Evolutionary conservation across 2,113 vertebrate species (phyloP).

Genomic region (Oreochromis spilurus): DNA sequence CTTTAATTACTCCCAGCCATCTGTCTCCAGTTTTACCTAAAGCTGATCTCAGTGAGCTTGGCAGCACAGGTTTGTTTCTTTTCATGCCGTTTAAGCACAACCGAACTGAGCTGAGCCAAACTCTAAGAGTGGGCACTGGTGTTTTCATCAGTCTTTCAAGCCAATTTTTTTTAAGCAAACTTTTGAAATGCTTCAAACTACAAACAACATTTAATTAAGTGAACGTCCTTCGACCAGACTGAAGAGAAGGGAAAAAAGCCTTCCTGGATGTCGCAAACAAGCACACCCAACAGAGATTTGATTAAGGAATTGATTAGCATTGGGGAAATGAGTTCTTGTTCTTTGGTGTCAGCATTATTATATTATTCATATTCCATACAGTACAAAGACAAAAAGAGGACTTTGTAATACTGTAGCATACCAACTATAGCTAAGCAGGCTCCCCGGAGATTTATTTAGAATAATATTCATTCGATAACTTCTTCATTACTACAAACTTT

Average conservation of each 20-base stretch:
- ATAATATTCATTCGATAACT: neutral
- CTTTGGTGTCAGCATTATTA: neutral
- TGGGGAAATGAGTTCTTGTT: neutral
- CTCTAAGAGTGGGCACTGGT: constrained; percentile 16
- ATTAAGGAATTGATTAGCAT: constrained; percentile 21
- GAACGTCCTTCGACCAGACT: neutral
- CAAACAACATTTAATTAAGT: constrained; percentile 1
- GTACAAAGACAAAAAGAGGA: neutral
- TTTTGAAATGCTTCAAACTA: neutral
- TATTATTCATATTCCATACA: neutral
- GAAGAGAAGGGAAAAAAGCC: neutral
- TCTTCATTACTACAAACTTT: neutral
- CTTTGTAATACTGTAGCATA: neutral
- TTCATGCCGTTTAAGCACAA: constrained; percentile 19
- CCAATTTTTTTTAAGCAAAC: neutral
- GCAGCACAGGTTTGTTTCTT: constrained; percentile 30
- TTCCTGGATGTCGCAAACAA: constrained; percentile 18
- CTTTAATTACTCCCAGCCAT: constrained; percentile 54
- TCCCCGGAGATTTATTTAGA: neutral
- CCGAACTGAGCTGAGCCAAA: constrained; percentile 3
- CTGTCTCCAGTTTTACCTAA: constrained; percentile 55
- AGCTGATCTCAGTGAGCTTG: constrained; percentile 27
- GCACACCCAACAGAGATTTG: constrained; percentile 16
- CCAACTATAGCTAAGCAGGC: neutral
- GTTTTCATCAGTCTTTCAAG: constrained; percentile 13